phyloP scores from a whole-genome alignment of 2,888 invertebrate species.

The Glaucopsyche alexis region DNA sequence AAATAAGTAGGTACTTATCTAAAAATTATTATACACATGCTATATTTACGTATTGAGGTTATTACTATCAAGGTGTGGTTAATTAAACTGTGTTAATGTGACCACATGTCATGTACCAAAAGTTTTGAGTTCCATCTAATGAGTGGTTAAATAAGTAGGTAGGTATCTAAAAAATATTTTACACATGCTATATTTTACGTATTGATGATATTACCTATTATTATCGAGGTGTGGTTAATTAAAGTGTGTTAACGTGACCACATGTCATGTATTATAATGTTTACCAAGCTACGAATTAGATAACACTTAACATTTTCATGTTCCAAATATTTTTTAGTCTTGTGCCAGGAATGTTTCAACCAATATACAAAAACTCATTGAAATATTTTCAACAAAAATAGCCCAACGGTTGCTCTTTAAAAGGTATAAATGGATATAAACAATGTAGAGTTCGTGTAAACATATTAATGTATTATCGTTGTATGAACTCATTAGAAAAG shows the following conservation, averaged over 20 bases:
- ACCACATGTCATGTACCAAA: not conserved
- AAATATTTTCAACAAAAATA: slow-evolving; percentile 22
- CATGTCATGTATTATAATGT: not conserved
- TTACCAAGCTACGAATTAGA: slow-evolving; percentile 12
- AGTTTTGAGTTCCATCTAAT: too few relatives aligned
- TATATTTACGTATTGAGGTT: not conserved
- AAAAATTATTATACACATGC: too few relatives aligned
- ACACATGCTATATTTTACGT: not conserved
- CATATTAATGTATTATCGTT: slow-evolving; percentile 9
- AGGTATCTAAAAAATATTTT: too few relatives aligned
- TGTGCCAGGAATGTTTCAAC: slow-evolving; percentile 5
- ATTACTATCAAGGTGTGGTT: not conserved
- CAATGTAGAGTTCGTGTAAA: not conserved
- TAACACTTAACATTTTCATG: slow-evolving; percentile 21
- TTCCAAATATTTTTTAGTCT: slow-evolving; percentile 10
- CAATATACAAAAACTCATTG: not conserved
- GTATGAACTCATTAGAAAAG: slow-evolving; percentile 20
- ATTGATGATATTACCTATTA: not conserved
- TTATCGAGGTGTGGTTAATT: slow-evolving; percentile 1
- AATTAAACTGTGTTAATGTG: slow-evolving; percentile 1
- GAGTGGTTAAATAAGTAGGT: too few relatives aligned
- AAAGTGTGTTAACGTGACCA: not conserved
- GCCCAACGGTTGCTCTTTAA: not conserved
- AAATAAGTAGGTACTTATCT: too few relatives aligned
- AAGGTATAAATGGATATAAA: slow-evolving; percentile 19